Evolutionary conservation across 64 coral and sea anemone species (phyloP).

Genomic region (Pocillopora verrucosa): DNA sequence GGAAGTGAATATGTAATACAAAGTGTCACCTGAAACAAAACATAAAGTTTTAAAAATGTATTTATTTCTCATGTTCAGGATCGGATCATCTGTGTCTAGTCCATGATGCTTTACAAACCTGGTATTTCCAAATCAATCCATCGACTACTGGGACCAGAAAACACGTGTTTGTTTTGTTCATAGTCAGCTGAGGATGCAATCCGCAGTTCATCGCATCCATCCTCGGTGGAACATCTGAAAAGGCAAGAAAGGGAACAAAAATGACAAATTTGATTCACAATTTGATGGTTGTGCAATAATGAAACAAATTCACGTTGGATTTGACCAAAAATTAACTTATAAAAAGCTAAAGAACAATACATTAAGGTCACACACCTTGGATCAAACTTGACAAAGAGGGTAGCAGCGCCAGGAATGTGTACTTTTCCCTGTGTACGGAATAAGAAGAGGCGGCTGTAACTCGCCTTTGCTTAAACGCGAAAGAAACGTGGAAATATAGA

Average conservation of each 20-base stretch:
- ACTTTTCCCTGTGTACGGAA: slow-evolving; percentile 65
- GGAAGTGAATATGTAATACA: slow-evolving; percentile 88
- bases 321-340: too few species aligned
- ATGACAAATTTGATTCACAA: too few species aligned
- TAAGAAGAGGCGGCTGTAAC: background rate
- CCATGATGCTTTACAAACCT: slow-evolving; percentile 38
- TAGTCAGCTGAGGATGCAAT: slow-evolving; percentile 83
- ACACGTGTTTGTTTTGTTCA: slow-evolving; percentile 90
- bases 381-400: slow-evolving; percentile 93
- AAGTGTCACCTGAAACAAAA: slow-evolving; percentile 69
- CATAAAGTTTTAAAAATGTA: too few species aligned
- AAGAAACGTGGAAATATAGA: background rate
- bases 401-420: slow-evolving; percentile 85
- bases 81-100: too few species aligned
- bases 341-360: background rate
- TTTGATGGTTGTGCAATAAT: too few species aligned
- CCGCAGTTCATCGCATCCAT: slow-evolving; percentile 88
- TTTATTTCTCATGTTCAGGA: too few species aligned
- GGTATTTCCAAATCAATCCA: slow-evolving; percentile 96
- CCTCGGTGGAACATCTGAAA: slow-evolving; percentile 87
- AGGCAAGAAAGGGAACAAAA: background rate
- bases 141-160: slow-evolving; percentile 78
- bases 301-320: too few species aligned
- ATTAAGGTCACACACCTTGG: slow-evolving; percentile 55
- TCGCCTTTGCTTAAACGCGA: background rate